Base-by-base conservation (phyloP, 2,113 vertebrate genomes). In the Pseudorectes ferrugineus region DNA sequence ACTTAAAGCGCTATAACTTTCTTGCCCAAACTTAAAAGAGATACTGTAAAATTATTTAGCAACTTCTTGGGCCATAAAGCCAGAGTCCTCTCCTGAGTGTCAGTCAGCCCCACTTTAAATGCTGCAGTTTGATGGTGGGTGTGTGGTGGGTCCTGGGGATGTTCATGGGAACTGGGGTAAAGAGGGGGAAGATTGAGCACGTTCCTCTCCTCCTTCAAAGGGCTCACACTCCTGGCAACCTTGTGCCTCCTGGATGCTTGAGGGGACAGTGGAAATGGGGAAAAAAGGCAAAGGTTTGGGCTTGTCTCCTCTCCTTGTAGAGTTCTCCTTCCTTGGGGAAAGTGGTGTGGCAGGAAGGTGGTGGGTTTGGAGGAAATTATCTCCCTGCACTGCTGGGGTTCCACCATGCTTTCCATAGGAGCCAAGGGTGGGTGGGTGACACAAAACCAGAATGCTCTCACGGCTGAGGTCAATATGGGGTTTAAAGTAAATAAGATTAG, bases 21-120 rank as follows among this genome's bases (percentile, higher is more conserved):
- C 92, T 93, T 95, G 59, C 87, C 66, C 71, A 79, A 93, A 88
- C 94, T 96, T 96, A 90, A 97, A 97, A 95, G 92, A 95, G 78
- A 95, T 88, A 93, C 89, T 79, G 71, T 90, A 94, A 94, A 95
- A 95, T 96, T 97, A 97, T 92, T 96, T 93, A 96, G 95, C 89
- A 93, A 78, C 91, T 96, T 95, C 89, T 89, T 75, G 61, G 51
- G 75, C 82, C n/a, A 24, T 90, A 96, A 97, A 73, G 46, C 65
- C 91, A 36, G 78, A 46, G 68, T 29, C 66, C 72, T 70, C 42
- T 88, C 82, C 58, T 10, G 9, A 11, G 38, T 65, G 67, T 83
- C 61, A 68, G 88, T 81, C 74, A 76, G 62, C 19, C 46, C 40
- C 9, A 8, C 12, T 21, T 29, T 88, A 85, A 89, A 85, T 0